Evolutionary conservation across 2,113 vertebrate species (phyloP).

Genomic region (Caracal caracal): DNA sequence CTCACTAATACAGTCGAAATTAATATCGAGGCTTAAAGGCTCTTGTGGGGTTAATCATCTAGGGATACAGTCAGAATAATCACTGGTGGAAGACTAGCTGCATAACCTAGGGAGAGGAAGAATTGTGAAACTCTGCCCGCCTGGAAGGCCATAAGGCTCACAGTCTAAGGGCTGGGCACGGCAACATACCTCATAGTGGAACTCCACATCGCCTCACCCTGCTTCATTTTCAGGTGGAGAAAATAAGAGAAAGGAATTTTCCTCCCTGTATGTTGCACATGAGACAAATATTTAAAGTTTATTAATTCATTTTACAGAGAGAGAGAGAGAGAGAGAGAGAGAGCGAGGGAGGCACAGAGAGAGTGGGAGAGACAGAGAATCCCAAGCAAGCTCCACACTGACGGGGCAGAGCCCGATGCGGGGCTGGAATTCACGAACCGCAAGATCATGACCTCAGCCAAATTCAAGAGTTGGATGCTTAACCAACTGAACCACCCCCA

Average conservation of each 20-base stretch:
- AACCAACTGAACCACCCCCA: neutral
- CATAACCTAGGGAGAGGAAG: neutral
- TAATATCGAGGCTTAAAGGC: neutral
- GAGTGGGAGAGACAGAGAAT: too few relatives aligned
- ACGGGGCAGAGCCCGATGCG: too few relatives aligned
- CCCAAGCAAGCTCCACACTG: too few relatives aligned
- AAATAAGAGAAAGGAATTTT: neutral
- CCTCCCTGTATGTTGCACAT: neutral
- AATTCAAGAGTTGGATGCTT: too few relatives aligned
- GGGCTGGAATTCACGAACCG: too few relatives aligned
- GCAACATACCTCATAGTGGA: accelerated
- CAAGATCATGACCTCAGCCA: too few relatives aligned
- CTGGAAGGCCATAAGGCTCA: neutral
- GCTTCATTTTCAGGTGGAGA: neutral
- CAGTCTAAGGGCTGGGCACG: neutral
- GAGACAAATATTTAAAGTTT: neutral
- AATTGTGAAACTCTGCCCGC: neutral
- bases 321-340: too few relatives aligned
- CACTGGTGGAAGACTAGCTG: neutral
- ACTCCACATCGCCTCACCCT: accelerated
- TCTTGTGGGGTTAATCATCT: neutral
- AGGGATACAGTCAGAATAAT: neutral
- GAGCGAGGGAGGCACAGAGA: too few relatives aligned
- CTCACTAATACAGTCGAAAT: neutral
- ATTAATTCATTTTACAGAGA: too few relatives aligned